Base-by-base conservation (phyloP, 2,888 invertebrate genomes). In the Calliscelio sp. region DNA sequence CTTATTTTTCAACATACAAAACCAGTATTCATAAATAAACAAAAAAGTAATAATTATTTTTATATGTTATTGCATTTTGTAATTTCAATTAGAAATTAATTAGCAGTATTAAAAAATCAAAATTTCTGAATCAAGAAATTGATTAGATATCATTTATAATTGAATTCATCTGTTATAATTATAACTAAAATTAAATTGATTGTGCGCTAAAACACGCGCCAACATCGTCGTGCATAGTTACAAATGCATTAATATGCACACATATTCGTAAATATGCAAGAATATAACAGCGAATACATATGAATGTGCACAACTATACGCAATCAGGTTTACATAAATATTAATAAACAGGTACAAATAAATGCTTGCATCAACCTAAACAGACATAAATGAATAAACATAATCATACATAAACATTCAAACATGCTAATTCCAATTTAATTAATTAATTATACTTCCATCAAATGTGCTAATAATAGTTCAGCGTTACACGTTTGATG, bases 301-400 rank as follows among this genome's bases (percentile, higher is more conserved):
- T 61, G 61, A 61, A 73, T 61, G 44, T 22, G 14, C 24, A 51
- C 35, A 61, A 44, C 35, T 38, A 53, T 16, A 53, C 51, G 49
- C 70, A 49, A 57, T 46, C 22, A 61, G 18, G 38, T 73, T 49
- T 61, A 38, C 73, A 49, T 59, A 51, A 57, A 59, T 20, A 59
- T 59, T 57, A 59, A 73, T 73, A 73, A 70, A 70, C 59, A n/a
- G 32, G 11, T 25, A 57, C 32, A 61, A 73, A 73, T 61, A 61
- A 73, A 24, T 49, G 35, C 73, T 49, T 57, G 20, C 35, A 61
- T 38, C 28, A 59, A 49, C 49, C 18, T 51, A 59, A 73, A 73
- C 35, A 20, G 59, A 53, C 46, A 49, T 41, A 73, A 73, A 38
- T 35, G 73, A 35, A 61, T 61, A 38, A 61, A 51, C 51, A 51